Evolutionary conservation across 2,797 vertebrate genomes (phyloP), one percentile per base, ranked within the genome.

Genomic region (Melanotaenia pygmaea): DNA sequence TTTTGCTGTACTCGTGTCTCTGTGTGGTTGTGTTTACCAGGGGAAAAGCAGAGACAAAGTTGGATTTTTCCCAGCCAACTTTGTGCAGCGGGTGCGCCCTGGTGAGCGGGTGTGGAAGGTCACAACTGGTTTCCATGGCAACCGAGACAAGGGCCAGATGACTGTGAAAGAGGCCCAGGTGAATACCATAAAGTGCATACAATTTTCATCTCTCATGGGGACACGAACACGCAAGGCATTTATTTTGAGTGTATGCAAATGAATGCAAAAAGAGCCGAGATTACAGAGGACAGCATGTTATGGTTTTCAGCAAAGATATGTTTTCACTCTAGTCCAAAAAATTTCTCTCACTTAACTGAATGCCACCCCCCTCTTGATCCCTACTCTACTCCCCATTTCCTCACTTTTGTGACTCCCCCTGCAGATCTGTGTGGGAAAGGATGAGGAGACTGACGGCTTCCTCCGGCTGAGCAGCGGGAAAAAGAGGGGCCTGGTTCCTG

Each of bases 1-100:
- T 59, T 60, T 40, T 63, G 62, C 67, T 65, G 60, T 67, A 30
- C 67, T 16, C 76, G 61, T 72, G 40, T 78, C 12, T 22, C 18
- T 82, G 71, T 74, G 20, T 76, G 61, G 26, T 40, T 77, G 26
- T 83, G 74, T 84, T 73, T 72, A 81, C 37, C 87, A 98, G 97
- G 97, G 97, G 61, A 98, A 97, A 91, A 95, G 95, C 67, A 94
- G 92, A 13, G 94, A 96, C 89, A 94, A 95, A 63, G 86, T 97
- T 82, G 97, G 97, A 81, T 97, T 95, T 92, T 98, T 97, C 86
- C 97, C 97, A 0, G 96, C 97, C 83, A 98, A 98, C 89, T 97
- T 98, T 79, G 97, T 98, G 69, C 97, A 98, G 86, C 93, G 97
- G 18, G 94, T 97, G 67, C 95, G 97, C 37, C 95, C 96, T 0